Evolutionary conservation across 2,888 invertebrate genomes (phyloP), one percentile per base, ranked within the genome.

Genomic region (Plagodis pulveraria): DNA sequence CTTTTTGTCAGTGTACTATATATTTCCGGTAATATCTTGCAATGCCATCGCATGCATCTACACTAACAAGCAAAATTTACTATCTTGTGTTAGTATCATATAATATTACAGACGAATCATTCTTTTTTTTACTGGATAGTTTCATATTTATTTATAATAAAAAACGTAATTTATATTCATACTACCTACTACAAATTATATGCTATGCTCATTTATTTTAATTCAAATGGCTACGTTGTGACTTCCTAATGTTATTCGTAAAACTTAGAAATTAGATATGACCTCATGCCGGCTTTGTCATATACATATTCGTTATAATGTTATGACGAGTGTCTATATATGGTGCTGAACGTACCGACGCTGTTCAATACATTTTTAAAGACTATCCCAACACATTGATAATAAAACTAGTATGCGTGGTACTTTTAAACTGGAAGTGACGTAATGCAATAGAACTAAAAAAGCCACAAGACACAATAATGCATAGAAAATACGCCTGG

Each of bases 201-300:
- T 35, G 46, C 34, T 12, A 46, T 36, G 51, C 40, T 51, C 38
- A 48, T 55, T 38, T 56, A 50, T 41, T 57, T 49, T 44, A 40
- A 57, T 62, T 51, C 54, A 57, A 62, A 62, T 57, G 43, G 47
- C 41, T 56, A 48, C 32, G 49, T 55, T 52, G 47, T 32, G 48
- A 59, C 57, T 63, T 63, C 57, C 59, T 54, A 57, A 51, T 51
- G 58, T 51, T 49, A 45, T 51, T 60, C 40, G 55, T 56, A 59
- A 58, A 69, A 62, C 50, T 58, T 62, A 72, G 54, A 69, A 72
- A 71, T 69, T 65, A 70, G 65, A 58, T 45, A 72, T 75, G 72
- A 73, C 62, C 64, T 76, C 75, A 76, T 69, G 66, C 56, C 44
- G 48, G 47, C 53, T 56, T 55, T 62, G 62, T 65, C 65, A 66